Evolutionary conservation across 2,888 invertebrate species (phyloP).

Genomic region (Drosophila tripunctata): DNA sequence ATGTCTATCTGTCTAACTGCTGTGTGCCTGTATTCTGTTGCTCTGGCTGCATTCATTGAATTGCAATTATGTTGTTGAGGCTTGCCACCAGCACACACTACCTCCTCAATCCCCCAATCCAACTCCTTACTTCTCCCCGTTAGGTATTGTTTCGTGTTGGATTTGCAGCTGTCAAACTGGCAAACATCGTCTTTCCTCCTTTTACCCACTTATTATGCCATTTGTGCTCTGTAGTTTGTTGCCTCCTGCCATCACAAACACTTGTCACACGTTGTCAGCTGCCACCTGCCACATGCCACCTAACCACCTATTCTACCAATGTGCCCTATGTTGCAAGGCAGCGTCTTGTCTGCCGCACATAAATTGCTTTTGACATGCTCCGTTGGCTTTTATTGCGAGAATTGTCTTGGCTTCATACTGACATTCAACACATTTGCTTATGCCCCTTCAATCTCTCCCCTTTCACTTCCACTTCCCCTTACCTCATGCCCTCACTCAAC

Average conservation of each 20-base stretch:
- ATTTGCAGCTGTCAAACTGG: conserved; percentile 78
- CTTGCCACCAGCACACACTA: background rate
- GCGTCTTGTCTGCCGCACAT: conserved; percentile 52
- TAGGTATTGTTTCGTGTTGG: conserved; percentile 52
- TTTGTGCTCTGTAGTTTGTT: conserved; percentile 54
- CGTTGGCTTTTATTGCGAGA: conserved; percentile 73
- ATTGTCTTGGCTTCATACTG: conserved; percentile 63
- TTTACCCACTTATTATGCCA: conserved; percentile 64
- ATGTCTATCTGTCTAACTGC: background rate
- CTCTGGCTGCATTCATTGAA: conserved; percentile 61
- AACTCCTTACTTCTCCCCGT: background rate
- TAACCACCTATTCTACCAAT: no score
- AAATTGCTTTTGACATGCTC: conserved; percentile 77
- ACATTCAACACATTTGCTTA: conserved; percentile 56
- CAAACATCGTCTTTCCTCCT: conserved; percentile 50
- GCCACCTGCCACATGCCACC: conserved; percentile 43
- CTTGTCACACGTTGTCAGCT: conserved; percentile 50
- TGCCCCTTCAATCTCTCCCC: background rate
- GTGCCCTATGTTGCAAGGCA: conserved; percentile 10
- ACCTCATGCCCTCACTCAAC: background rate
- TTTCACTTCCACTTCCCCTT: background rate
- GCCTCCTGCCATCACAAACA: background rate
- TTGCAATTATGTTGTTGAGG: conserved; percentile 71
- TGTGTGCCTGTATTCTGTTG: background rate
- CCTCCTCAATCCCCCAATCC: background rate